Evolutionary conservation across 2,113 vertebrate species (phyloP).

Genomic region (Halcyon senegalensis): DNA sequence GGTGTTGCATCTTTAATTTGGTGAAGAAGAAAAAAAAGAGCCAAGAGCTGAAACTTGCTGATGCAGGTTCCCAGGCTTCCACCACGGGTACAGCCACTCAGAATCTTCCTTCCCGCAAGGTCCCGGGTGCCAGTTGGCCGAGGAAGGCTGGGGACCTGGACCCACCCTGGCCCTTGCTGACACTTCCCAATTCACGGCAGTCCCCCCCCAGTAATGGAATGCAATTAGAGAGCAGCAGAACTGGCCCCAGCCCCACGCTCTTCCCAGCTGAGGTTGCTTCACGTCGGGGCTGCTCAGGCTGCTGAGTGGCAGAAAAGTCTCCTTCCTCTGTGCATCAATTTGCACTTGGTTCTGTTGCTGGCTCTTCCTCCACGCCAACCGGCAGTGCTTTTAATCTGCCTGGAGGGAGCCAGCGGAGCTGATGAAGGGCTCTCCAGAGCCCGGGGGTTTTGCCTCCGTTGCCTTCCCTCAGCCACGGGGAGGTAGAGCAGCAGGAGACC

Average conservation of each 20-base stretch:
- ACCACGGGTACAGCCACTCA: not conserved
- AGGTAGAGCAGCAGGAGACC: not conserved
- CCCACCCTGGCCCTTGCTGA: accelerated
- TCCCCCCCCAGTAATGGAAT: not conserved
- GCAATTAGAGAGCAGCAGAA: not conserved
- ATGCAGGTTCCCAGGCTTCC: not conserved
- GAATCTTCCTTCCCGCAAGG: not conserved
- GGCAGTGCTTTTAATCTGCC: conserved; percentile 38
- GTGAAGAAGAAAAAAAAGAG: not conserved
- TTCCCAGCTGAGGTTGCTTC: not conserved
- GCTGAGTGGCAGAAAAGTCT: not conserved
- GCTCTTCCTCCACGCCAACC: not conserved
- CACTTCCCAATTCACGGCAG: not conserved
- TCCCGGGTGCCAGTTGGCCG: not conserved
- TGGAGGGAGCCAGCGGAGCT: not conserved
- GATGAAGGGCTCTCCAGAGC: not conserved
- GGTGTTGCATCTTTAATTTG: not conserved
- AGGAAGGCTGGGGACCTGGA: not conserved
- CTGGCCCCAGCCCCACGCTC: accelerated
- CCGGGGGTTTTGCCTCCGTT: not conserved
- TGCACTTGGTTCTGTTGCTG: not conserved
- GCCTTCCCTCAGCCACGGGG: not conserved
- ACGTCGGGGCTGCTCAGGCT: not conserved
- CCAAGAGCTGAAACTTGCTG: not conserved
- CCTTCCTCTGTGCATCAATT: not conserved